Percentiles rank a stretch among this genome's conserved stretches.
Conservation (phyloP, 1,140 invertebrate species). For the Littorina saxatilis region DNA sequence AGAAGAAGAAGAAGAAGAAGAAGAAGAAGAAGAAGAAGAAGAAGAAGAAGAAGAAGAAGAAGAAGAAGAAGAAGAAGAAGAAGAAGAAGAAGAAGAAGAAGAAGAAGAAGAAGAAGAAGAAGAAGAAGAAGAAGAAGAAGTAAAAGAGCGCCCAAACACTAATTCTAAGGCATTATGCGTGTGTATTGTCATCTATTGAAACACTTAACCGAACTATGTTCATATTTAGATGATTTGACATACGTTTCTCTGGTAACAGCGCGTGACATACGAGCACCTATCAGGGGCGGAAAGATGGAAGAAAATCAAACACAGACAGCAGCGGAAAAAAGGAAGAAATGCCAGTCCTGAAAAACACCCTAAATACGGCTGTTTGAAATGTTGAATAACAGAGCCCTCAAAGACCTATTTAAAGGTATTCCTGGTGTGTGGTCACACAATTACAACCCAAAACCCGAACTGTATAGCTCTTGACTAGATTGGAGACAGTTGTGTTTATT, state of each 20-base stretch:
- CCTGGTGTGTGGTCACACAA: no score
- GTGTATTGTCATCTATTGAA: no score
- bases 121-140: background rate
- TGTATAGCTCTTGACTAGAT: no score
- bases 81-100: background rate
- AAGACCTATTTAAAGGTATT: no score
- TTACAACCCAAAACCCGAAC: no score
- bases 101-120: background rate
- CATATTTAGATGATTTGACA: background rate
- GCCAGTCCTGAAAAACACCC: no score
- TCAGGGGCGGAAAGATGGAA: background rate
- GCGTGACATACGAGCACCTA: background rate
- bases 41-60: background rate
- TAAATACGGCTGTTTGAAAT: no score
- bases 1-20: background rate
- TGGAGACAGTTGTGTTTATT: no score
- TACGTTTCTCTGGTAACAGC: background rate
- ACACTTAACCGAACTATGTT: no score
- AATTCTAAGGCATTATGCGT: no score
- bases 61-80: background rate
- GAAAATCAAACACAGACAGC: background rate
- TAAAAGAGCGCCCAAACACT: background rate
- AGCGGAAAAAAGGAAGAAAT: no score
- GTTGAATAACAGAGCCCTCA: no score
- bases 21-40: background rate